Conservation (phyloP, 2,113 vertebrate genomes). For the Falco punctatus region DNA sequence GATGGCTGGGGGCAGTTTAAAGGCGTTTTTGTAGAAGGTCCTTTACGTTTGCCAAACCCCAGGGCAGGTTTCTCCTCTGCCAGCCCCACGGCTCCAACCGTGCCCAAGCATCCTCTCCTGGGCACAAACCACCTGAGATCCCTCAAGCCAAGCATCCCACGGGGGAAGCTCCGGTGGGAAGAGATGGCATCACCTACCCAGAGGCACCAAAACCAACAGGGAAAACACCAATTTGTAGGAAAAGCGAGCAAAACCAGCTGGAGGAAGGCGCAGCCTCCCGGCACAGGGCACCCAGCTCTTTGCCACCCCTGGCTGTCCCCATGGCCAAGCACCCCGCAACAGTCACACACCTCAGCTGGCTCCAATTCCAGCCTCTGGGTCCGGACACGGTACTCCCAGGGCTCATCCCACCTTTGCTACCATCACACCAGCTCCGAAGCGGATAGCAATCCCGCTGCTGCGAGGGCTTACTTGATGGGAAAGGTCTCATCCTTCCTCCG, state of each 20-base stretch:
- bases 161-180: accelerated
- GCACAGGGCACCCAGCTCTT: neutral
- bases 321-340: neutral
- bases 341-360: accelerated
- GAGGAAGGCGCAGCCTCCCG: neutral
- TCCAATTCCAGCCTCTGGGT: neutral
- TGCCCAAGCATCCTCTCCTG: accelerated
- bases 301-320: neutral
- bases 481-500: slow-evolving; percentile 92
- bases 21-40: neutral
- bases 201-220: neutral
- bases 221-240: neutral
- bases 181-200: accelerated
- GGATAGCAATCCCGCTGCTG: accelerated
- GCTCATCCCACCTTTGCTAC: neutral
- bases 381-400: accelerated
- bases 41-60: neutral
- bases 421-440: accelerated
- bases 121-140: accelerated
- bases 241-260: neutral
- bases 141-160: accelerated
- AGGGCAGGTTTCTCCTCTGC: neutral
- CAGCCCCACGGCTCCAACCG: accelerated
- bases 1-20: neutral
- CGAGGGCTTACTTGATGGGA: slow-evolving; percentile 86